phyloP scores from a whole-genome alignment of 2,888 invertebrate genomes.

The Dynastes tityus region DNA sequence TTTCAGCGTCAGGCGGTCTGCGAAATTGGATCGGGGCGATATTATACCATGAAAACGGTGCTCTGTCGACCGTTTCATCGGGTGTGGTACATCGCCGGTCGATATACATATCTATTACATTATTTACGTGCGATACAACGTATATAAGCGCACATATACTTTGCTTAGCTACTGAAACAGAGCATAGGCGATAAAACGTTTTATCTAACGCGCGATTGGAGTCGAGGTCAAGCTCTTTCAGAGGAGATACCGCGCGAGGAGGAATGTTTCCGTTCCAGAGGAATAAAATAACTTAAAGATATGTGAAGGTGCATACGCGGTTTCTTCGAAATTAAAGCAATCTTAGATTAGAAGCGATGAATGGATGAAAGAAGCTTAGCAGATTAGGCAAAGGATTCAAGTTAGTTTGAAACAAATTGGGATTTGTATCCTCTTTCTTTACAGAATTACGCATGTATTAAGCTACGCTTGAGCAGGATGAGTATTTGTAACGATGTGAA shows the following conservation, averaged over 20 bases:
- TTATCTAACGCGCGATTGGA: slow-evolving; percentile 8
- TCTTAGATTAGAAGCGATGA: too few relatives aligned
- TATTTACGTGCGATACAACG: not conserved
- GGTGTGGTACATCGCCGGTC: not conserved
- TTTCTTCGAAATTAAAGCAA: too few relatives aligned
- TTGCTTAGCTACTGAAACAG: too few relatives aligned
- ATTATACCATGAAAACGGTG: not conserved
- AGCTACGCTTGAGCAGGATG: too few relatives aligned
- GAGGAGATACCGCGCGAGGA: not conserved
- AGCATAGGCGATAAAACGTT: not conserved
- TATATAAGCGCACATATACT: too few relatives aligned
- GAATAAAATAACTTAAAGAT: not conserved
- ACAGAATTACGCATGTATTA: too few relatives aligned
- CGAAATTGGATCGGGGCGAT: slow-evolving; percentile 20
- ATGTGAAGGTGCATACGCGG: too few relatives aligned
- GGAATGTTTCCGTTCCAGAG: not conserved
- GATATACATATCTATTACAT: not conserved
- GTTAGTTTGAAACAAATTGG: too few relatives aligned
- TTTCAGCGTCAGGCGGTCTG: slow-evolving; percentile 27
- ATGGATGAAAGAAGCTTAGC: too few relatives aligned
- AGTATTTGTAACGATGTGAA: too few relatives aligned
- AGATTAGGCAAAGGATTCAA: too few relatives aligned
- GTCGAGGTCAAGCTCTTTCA: slow-evolving; percentile 2
- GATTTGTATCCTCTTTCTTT: too few relatives aligned
- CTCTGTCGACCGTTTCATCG: not conserved